A percentile compares a stretch with the other conserved stretches of the same genome.
Evolutionary conservation across 2,113 vertebrate species (phyloP).

Genomic region (Scalopus aquaticus): DNA sequence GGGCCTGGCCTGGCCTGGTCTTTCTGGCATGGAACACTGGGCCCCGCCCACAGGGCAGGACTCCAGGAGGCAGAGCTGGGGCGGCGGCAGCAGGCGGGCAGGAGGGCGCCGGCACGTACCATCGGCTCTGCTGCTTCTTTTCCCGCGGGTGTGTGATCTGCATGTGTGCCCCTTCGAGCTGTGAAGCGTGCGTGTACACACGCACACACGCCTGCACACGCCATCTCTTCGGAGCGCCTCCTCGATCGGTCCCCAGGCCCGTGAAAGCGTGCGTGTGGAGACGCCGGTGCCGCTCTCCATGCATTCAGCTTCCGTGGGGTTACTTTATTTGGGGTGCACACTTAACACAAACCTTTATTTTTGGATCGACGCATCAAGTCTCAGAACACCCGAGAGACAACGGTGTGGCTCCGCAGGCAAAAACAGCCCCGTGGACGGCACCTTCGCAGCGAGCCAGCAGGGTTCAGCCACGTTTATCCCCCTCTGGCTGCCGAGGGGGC

Average conservation of each 20-base stretch:
- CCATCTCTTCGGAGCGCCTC: background rate
- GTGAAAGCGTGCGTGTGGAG: background rate
- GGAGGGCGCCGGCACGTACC: too few relatives aligned
- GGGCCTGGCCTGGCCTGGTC: background rate
- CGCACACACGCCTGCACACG: rapidly evolving
- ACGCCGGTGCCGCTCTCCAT: background rate
- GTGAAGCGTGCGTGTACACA: too few relatives aligned
- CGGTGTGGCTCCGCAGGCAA: background rate
- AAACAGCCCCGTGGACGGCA: background rate
- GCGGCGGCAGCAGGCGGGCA: too few relatives aligned
- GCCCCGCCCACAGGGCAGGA: background rate
- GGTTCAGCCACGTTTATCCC: too few relatives aligned
- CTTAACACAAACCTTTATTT: background rate
- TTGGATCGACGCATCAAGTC: background rate
- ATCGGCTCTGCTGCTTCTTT: too few relatives aligned
- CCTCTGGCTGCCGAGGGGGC: background rate
- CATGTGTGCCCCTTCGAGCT: too few relatives aligned
- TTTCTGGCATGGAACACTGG: background rate
- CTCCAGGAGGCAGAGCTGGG: background rate
- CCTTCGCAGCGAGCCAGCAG: rapidly evolving
- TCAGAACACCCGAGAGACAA: background rate
- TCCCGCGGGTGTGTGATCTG: too few relatives aligned
- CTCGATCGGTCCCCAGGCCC: background rate
- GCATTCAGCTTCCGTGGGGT: background rate
- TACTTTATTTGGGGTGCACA: background rate